phyloP scores from a whole-genome alignment of 2,797 vertebrate species.

The Cryptoprocta ferox region DNA sequence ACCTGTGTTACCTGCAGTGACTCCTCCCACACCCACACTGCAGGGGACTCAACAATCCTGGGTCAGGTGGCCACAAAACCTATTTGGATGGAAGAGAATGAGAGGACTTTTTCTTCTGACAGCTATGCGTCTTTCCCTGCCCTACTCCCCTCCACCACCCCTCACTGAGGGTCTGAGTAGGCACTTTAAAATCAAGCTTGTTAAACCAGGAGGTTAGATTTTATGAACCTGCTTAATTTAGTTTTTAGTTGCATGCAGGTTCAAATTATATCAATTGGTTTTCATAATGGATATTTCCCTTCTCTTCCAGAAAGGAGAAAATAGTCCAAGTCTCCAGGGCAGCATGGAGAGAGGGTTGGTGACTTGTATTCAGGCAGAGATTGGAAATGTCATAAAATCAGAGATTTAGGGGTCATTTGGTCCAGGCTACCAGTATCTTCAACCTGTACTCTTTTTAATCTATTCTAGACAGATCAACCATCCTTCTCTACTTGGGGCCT shows the following conservation, averaged over 20 bases:
- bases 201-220: neutral
- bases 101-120: accelerated
- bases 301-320: conserved; percentile 30
- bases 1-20: neutral
- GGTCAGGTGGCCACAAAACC: neutral
- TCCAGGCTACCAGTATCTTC: neutral
- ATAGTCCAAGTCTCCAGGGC: neutral
- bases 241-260: conserved; percentile 49
- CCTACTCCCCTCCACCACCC: neutral
- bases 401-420: neutral
- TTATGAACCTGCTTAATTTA: conserved; percentile 52
- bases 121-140: accelerated
- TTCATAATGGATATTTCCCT: conserved; percentile 52
- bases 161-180: neutral
- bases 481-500: neutral
- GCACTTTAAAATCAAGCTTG: neutral
- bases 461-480: neutral
- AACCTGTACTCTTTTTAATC: neutral
- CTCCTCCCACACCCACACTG: neutral
- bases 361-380: neutral
- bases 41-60: neutral
- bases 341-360: accelerated
- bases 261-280: conserved; percentile 28
- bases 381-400: neutral
- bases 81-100: neutral